A percentile compares a stretch with the other conserved stretches of the same genome.
Evolutionary conservation across 2,797 vertebrate genomes (phyloP).

Genomic region (Poecilia picta): DNA sequence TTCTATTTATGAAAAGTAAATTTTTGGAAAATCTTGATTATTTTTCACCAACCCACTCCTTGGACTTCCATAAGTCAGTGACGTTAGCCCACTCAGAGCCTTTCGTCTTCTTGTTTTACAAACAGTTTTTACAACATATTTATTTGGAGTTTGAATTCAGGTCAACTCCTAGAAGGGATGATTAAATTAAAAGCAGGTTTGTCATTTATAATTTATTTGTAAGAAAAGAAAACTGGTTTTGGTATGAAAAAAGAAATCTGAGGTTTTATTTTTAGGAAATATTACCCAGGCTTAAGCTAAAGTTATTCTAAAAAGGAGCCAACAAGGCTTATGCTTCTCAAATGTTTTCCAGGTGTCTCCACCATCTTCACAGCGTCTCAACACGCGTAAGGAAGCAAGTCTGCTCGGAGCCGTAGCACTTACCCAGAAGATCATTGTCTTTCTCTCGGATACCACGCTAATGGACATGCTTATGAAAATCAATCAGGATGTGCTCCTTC

Average conservation of each 20-base stretch:
- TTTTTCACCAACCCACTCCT: neutral
- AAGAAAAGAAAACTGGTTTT: neutral
- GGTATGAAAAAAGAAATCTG: neutral
- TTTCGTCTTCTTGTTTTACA: neutral
- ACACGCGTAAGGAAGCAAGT: conserved; percentile 96
- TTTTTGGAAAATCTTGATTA: neutral
- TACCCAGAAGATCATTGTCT: conserved; percentile 94
- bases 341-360: conserved; percentile 86
- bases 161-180: neutral
- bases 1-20: too few species aligned
- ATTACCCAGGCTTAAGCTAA: neutral
- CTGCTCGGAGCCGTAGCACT: conserved; percentile 91
- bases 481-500: conserved; percentile 94
- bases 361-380: conserved; percentile 86
- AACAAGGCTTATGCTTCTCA: neutral
- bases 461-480: conserved; percentile 99
- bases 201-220: neutral
- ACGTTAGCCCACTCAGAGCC: neutral
- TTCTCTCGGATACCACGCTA: conserved; percentile 94
- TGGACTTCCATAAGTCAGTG: too few species aligned
- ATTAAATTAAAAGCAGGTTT: neutral
- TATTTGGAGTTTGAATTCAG: neutral
- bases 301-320: neutral
- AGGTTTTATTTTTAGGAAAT: neutral
- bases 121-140: neutral